These are phyloP conservation scores for Drosophila neutralis DNA, from an alignment of 2,888 invertebrate genomes.

Conservation along the genomic window DNA sequence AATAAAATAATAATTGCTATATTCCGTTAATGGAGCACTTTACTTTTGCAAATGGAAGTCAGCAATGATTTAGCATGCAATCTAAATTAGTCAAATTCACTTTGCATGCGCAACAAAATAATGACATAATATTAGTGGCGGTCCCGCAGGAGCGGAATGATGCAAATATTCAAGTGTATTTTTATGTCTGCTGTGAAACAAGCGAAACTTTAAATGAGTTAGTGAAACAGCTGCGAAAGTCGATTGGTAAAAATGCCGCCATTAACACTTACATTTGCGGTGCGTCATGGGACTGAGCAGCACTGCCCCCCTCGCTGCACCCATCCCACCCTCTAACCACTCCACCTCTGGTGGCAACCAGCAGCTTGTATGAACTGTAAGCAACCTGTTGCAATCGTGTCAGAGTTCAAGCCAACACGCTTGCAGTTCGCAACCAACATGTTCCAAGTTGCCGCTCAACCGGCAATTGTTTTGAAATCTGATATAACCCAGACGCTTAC, in stretches of 20 bases:
- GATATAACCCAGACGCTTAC: neutral
- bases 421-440: constrained; percentile 24
- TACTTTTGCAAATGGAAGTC: neutral
- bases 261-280: constrained; percentile 14
- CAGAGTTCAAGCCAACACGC: constrained; percentile 43
- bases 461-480: constrained; percentile 21
- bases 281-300: constrained; percentile 5
- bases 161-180: neutral
- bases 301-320: neutral
- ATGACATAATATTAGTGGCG: neutral
- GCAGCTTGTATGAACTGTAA: neutral
- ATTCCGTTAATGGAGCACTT: neutral
- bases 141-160: neutral
- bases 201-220: constrained; percentile 13
- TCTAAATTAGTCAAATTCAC: neutral
- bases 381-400: constrained; percentile 56
- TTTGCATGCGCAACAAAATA: neutral
- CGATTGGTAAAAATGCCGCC: constrained; percentile 10
- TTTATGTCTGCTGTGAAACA: neutral
- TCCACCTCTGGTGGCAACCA: neutral
- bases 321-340: neutral
- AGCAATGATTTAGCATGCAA: neutral
- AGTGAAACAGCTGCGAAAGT: constrained; percentile 39
- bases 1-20: neutral
- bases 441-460: constrained; percentile 22